phyloP scores from a whole-genome alignment of 2,797 vertebrate genomes.

The Antennarius maculatus region DNA sequence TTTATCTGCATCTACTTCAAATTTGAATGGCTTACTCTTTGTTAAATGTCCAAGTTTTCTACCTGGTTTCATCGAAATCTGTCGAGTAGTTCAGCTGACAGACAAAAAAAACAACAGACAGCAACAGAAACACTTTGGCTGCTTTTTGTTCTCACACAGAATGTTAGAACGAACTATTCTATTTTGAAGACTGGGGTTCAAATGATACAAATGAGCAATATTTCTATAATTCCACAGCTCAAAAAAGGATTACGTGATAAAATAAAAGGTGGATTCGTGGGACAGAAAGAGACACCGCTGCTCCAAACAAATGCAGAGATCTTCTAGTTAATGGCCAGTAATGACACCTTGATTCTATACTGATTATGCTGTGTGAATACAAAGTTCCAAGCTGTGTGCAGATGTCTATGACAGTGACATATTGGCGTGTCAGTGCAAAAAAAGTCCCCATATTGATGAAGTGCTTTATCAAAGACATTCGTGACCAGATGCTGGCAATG shows the following conservation, averaged over 20 bases:
- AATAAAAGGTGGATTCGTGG: neutral
- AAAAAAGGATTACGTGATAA: neutral
- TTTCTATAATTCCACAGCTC: neutral
- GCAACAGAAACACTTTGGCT: too few species aligned
- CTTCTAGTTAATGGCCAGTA: conserved; percentile 2
- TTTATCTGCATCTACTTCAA: too few species aligned
- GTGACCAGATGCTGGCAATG: conserved; percentile 4
- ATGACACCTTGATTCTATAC: conserved; percentile 5
- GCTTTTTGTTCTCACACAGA: too few species aligned
- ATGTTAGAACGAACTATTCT: too few species aligned
- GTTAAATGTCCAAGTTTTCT: too few species aligned
- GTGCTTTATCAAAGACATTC: conserved; percentile 37
- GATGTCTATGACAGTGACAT: conserved; percentile 37
- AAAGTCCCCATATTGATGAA: conserved; percentile 45
- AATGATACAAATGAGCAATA: neutral
- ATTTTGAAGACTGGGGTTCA: too few species aligned
- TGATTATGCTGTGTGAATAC: conserved; percentile 12
- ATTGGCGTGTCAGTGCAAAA: conserved; percentile 32
- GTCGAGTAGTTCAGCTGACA: too few species aligned
- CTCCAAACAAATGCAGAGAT: neutral
- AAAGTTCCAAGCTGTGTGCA: conserved; percentile 10
- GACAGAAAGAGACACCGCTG: neutral
- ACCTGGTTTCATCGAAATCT: too few species aligned
- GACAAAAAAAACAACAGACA: too few species aligned
- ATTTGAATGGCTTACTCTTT: too few species aligned